Conservation (phyloP, 1,140 invertebrate species). For the Thaumetopoea pityocampa region DNA sequence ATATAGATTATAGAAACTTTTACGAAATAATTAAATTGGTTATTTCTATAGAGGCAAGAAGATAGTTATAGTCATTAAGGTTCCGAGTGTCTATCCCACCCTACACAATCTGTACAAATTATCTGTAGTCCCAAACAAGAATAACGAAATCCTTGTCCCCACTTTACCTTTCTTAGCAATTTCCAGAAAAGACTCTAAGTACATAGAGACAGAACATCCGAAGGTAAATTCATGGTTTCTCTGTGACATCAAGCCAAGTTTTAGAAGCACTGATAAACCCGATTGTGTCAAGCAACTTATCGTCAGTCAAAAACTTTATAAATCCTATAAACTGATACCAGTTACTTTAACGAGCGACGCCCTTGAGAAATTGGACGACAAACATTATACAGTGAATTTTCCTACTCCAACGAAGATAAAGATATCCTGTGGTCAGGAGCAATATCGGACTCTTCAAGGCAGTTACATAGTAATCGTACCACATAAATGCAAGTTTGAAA, state of each 20-base stretch:
- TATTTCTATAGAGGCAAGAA: not conserved
- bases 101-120: not conserved
- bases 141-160: not conserved
- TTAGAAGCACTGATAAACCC: not conserved
- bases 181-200: conserved; percentile 2
- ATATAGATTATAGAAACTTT: not conserved
- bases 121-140: not conserved
- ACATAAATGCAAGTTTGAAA: conserved; percentile 6
- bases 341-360: conserved; percentile 13
- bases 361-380: conserved; percentile 18
- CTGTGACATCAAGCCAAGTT: conserved; percentile 5
- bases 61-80: conserved; percentile 2
- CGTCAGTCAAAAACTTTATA: conserved; percentile 4
- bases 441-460: conserved; percentile 13
- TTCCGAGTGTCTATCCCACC: conserved; percentile 1
- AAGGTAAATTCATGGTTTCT: conserved; percentile 14
- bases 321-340: conserved; percentile 6
- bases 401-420: conserved; percentile 14
- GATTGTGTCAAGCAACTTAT: conserved; percentile 18
- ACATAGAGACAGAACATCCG: conserved; percentile 20
- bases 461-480: conserved; percentile 21
- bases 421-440: conserved; percentile 14
- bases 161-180: conserved; percentile 3
- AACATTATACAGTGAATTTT: conserved; percentile 22
- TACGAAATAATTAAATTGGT: conserved; percentile 3